A percentile compares a stretch with the other conserved stretches of the same genome.
phyloP scores from a whole-genome alignment of 2,888 invertebrate species.

The Drepanosiphum platanoidis region DNA sequence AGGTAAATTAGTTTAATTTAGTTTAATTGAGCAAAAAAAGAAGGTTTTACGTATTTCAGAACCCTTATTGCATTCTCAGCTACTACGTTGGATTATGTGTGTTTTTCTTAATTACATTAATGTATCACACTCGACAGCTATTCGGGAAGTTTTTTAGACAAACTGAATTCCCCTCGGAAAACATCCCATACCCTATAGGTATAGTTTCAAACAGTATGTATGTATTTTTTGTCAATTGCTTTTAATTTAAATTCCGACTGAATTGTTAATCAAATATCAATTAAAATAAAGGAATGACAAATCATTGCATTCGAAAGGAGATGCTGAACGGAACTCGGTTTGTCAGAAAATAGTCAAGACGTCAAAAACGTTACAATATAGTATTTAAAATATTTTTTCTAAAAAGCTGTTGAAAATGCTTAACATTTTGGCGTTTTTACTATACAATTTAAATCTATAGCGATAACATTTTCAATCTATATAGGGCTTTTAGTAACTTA shows the following conservation, averaged over 20 bases:
- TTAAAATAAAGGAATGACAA: background rate
- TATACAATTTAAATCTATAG: too few relatives aligned
- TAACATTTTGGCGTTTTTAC: too few relatives aligned
- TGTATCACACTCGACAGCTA: background rate
- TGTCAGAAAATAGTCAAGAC: too few relatives aligned
- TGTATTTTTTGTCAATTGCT: background rate
- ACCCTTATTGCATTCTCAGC: background rate
- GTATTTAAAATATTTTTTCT: too few relatives aligned
- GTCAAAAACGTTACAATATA: background rate
- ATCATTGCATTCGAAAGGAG: too few relatives aligned
- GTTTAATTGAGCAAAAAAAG: background rate
- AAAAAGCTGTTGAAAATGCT: too few relatives aligned
- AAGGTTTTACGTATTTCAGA: background rate
- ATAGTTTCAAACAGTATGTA: background rate
- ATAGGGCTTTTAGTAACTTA: too few relatives aligned
- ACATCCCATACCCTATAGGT: too few relatives aligned
- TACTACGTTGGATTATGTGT: background rate
- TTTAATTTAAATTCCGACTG: background rate
- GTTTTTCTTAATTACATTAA: constrained; percentile 1
- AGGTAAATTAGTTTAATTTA: background rate
- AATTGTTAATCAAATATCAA: background rate
- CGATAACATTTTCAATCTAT: too few relatives aligned
- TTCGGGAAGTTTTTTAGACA: background rate
- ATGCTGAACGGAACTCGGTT: too few relatives aligned
- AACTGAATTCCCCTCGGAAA: background rate